phyloP scores from a whole-genome alignment of 2,888 invertebrate genomes.

The Scaptomyza caliginosa region DNA sequence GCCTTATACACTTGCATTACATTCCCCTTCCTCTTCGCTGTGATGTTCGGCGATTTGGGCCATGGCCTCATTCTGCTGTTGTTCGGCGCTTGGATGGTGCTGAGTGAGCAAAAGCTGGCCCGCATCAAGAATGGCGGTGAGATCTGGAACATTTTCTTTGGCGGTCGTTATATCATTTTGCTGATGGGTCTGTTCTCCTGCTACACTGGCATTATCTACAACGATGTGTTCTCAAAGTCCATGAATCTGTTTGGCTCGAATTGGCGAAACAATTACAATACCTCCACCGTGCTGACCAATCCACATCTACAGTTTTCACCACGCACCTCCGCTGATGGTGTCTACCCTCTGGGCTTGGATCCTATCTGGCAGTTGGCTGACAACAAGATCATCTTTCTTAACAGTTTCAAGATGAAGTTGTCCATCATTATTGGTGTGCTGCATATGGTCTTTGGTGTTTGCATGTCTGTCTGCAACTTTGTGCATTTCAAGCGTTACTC shows the following conservation, averaged over 20 bases:
- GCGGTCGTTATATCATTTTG: slow-evolving; percentile 98
- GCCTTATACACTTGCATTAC: slow-evolving; percentile 95
- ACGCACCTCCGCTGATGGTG: slow-evolving; percentile 83
- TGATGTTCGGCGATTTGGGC: slow-evolving; percentile 98
- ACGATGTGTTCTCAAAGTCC: slow-evolving; percentile 98
- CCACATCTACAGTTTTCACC: slow-evolving; percentile 88
- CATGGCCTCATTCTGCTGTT: slow-evolving; percentile 93
- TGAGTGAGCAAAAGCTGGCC: slow-evolving; percentile 90
- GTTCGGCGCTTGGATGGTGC: slow-evolving; percentile 93
- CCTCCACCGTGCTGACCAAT: slow-evolving; percentile 85
- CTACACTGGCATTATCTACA: slow-evolving; percentile 99
- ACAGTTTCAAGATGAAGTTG: slow-evolving; percentile 98
- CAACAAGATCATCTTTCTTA: slow-evolving; percentile 97
- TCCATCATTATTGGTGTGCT: slow-evolving; percentile 96
- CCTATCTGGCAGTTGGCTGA: slow-evolving; percentile 91
- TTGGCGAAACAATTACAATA: slow-evolving; percentile 89
- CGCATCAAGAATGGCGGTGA: slow-evolving; percentile 90
- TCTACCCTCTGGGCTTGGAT: slow-evolving; percentile 93
- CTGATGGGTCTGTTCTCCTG: slow-evolving; percentile 99
- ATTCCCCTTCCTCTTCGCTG: slow-evolving; percentile 97
- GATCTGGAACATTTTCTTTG: slow-evolving; percentile 99
- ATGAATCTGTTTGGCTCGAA: slow-evolving; percentile 96
- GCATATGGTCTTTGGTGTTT: slow-evolving; percentile 98
- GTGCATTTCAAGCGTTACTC: slow-evolving; percentile 89
- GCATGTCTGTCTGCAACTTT: slow-evolving; percentile 92